Percentiles rank a stretch among this genome's conserved stretches.
Conservation (phyloP, 2,888 invertebrate species). For the Trisateles emortualis region DNA sequence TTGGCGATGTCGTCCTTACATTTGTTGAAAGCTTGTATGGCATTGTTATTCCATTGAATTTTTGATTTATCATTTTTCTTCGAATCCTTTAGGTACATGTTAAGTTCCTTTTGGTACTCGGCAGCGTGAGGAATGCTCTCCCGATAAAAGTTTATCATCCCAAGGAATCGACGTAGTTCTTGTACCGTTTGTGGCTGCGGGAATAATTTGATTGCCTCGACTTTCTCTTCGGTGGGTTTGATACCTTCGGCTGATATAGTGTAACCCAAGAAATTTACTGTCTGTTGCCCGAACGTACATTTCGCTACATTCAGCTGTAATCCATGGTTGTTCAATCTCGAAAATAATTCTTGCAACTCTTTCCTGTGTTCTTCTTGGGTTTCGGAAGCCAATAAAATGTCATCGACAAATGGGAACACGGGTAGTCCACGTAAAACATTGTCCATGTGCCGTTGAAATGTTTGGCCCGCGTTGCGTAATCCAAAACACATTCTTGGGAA, state of each 20-base stretch:
- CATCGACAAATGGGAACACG: too few relatives aligned
- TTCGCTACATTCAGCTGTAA: background rate
- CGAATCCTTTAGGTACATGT: background rate
- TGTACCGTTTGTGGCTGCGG: background rate
- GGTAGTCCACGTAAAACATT: too few relatives aligned
- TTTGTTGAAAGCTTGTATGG: background rate
- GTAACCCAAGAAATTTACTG: background rate
- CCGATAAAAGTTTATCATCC: conserved; percentile 3
- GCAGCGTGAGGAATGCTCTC: background rate
- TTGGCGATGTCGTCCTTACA: background rate
- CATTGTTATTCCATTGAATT: background rate
- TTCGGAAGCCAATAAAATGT: too few relatives aligned
- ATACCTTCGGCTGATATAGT: background rate
- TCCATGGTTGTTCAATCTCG: background rate
- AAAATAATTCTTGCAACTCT: background rate
- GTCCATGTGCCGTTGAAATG: too few relatives aligned
- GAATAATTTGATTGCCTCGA: background rate
- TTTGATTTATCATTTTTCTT: background rate
- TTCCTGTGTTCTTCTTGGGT: too few relatives aligned
- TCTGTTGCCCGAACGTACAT: background rate
- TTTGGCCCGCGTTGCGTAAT: too few relatives aligned
- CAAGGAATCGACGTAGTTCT: background rate
- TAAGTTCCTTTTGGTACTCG: background rate
- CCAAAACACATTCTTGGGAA: too few relatives aligned
- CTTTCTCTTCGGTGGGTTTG: background rate